These are phyloP conservation scores for Drosophila birchii DNA, from an alignment of 2,888 invertebrate species.

Conservation along the genomic window DNA sequence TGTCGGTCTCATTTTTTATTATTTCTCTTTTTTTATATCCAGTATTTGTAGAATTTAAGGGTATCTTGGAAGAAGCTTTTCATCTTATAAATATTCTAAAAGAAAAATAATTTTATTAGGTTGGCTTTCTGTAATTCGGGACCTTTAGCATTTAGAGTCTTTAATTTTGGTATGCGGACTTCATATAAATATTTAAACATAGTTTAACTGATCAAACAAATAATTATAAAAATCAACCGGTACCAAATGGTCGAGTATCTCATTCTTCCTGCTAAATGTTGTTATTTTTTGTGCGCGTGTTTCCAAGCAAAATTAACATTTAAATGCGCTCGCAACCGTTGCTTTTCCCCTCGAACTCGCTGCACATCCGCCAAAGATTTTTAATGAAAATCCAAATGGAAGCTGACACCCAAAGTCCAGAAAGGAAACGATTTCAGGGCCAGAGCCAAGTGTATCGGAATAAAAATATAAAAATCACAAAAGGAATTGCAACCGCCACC, in stretches of 20 bases:
- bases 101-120: neutral
- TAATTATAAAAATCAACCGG: no score
- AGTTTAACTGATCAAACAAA: neutral
- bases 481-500: constrained; percentile 30
- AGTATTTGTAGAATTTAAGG: neutral
- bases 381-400: constrained; percentile 36
- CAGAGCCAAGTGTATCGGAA: constrained; percentile 15
- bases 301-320: constrained; percentile 61
- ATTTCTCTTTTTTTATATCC: constrained; percentile 3
- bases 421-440: constrained; percentile 10
- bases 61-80: neutral
- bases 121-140: neutral
- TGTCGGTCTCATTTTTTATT: constrained; percentile 30
- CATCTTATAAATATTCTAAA: no score
- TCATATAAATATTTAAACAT: no score
- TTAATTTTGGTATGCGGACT: neutral
- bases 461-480: constrained; percentile 37
- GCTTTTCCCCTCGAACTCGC: constrained; percentile 41
- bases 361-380: constrained; percentile 36
- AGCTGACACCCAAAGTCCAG: constrained; percentile 24
- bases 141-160: neutral
- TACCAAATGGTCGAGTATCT: neutral
- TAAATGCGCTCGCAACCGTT: constrained; percentile 60
- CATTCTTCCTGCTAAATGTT: neutral
- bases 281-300: constrained; percentile 38